Percentiles rank a stretch among this genome's conserved stretches.
Conservation (phyloP, 2,113 vertebrate genomes). For the Pluvianellus socialis region DNA sequence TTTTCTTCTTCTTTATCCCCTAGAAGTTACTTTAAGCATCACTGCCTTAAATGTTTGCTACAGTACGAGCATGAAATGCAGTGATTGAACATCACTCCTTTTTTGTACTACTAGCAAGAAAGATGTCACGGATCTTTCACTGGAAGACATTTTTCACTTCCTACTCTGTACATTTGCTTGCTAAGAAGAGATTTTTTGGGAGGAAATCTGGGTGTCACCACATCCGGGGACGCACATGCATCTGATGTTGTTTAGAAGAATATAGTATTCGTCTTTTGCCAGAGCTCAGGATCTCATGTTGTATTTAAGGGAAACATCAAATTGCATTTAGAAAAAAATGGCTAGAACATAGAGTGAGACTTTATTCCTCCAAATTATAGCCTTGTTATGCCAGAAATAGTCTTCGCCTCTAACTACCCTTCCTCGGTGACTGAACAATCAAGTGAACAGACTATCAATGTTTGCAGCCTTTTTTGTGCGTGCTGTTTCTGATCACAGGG, state of each 20-base stretch:
- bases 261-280: slow-evolving; percentile 22
- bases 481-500: not conserved
- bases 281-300: slow-evolving; percentile 7
- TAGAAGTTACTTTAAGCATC: not conserved
- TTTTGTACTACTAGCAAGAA: not conserved
- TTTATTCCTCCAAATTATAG: slow-evolving; percentile 55
- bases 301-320: slow-evolving; percentile 36
- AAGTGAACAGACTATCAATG: not conserved
- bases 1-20: not conserved
- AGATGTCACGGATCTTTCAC: slow-evolving; percentile 1
- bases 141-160: slow-evolving; percentile 20
- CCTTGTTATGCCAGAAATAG: slow-evolving; percentile 44
- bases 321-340: slow-evolving; percentile 6
- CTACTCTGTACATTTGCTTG: slow-evolving; percentile 14
- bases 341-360: not conserved
- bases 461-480: not conserved
- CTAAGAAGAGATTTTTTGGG: not conserved
- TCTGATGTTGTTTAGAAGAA: slow-evolving; percentile 26
- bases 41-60: not conserved
- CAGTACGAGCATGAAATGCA: not conserved
- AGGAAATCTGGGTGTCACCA: slow-evolving; percentile 12
- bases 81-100: not conserved
- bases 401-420: not conserved
- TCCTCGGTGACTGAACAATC: not conserved
- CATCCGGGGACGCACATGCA: not conserved